phyloP scores from a whole-genome alignment of 2,797 vertebrate genomes.

The Manis javanica region DNA sequence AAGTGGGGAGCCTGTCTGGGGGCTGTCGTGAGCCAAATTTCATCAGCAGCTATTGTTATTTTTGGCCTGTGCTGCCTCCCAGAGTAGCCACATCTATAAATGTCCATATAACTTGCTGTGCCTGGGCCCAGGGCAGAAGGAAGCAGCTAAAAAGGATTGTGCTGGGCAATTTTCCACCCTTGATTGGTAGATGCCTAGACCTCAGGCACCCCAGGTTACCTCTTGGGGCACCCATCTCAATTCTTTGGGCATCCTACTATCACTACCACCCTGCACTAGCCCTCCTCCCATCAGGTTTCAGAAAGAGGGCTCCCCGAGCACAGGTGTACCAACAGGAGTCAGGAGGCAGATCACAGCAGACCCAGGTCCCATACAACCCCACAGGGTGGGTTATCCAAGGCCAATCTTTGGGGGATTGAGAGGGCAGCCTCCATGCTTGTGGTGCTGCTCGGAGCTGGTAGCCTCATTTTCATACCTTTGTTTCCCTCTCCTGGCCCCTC shows the following conservation, averaged over 20 bases:
- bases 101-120: conserved; percentile 27
- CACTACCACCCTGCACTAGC: background rate
- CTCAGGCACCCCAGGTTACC: background rate
- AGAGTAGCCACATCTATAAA: conserved; percentile 61
- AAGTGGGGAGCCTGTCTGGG: background rate
- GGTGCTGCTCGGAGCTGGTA: background rate
- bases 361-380: background rate
- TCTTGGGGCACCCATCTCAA: background rate
- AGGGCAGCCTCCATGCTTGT: background rate
- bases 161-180: background rate
- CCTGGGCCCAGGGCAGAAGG: conserved; percentile 23
- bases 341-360: background rate
- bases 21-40: conserved; percentile 45
- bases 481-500: background rate
- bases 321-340: background rate
- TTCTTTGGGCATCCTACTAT: background rate
- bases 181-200: background rate
- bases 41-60: conserved; percentile 55
- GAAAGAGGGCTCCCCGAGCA: background rate
- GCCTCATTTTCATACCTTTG: background rate
- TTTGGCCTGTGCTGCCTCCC: conserved; percentile 49
- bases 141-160: conserved; percentile 21
- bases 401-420: background rate
- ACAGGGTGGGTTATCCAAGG: background rate
- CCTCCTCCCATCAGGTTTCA: background rate